Percentiles rank a stretch among this genome's conserved stretches.
Conservation (phyloP, 2,113 vertebrate species). For the Cinclus cinclus region DNA sequence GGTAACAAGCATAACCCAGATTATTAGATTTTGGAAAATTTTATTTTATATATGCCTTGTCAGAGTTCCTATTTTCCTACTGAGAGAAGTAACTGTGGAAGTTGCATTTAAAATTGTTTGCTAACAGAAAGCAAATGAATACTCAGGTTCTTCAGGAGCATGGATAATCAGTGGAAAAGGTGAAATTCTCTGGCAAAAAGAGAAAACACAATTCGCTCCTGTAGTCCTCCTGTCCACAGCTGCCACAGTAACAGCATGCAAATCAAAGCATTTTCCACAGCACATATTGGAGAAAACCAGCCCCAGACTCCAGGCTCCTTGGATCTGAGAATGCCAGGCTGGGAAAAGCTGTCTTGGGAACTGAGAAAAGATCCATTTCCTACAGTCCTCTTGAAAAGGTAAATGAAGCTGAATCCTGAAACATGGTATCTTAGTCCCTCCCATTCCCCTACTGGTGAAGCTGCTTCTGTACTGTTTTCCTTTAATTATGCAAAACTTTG, state of each 20-base stretch:
- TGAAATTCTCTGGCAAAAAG: not conserved
- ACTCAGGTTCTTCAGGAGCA: not conserved
- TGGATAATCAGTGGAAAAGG: not conserved
- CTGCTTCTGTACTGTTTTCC: not conserved
- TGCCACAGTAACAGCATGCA: not conserved
- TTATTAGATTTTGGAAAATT: not conserved
- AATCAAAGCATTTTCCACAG: not conserved
- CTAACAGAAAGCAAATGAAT: not conserved
- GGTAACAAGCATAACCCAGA: not conserved
- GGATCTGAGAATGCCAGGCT: not conserved
- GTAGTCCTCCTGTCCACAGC: not conserved
- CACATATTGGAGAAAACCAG: not conserved
- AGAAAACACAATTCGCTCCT: not conserved
- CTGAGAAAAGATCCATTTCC: not conserved
- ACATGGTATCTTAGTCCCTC: fast-evolving
- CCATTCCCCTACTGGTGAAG: fast-evolving
- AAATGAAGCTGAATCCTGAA: not conserved
- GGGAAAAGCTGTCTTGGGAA: not conserved
- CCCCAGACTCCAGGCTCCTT: not conserved
- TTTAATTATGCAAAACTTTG: not conserved
- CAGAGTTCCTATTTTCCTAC: not conserved
- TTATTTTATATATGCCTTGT: not conserved
- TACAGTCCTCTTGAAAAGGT: not conserved
- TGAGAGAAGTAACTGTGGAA: not conserved
- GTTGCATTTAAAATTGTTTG: not conserved